Evolutionary conservation across 2,797 vertebrate genomes (phyloP).

Genomic region (Oreonectes daqikongensis): DNA sequence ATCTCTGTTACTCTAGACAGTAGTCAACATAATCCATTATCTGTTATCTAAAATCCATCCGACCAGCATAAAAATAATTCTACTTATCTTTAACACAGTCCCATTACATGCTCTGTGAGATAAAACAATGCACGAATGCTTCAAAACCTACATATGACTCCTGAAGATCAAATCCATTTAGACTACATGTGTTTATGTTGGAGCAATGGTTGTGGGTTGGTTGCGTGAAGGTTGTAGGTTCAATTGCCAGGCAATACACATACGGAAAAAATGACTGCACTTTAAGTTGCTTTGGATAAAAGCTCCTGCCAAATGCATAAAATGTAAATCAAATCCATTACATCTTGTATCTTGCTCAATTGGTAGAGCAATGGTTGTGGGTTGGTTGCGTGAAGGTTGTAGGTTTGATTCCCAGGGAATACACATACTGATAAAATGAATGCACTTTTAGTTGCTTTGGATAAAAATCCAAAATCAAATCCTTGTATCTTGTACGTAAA

Average conservation of each 20-base stretch:
- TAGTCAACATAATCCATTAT: conserved; percentile 12
- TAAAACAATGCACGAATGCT: not conserved
- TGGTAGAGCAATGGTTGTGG: too few species aligned
- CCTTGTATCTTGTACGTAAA: not conserved
- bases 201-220: too few species aligned
- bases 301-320: not conserved
- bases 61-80: conserved; percentile 20
- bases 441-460: too few species aligned
- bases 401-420: too few species aligned
- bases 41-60: conserved; percentile 35
- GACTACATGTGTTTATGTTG: not conserved
- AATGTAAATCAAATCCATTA: not conserved
- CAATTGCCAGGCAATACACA: too few species aligned
- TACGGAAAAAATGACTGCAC: too few species aligned
- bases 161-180: not conserved
- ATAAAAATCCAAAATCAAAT: too few species aligned
- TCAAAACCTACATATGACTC: not conserved
- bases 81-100: conserved; percentile 28
- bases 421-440: too few species aligned
- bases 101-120: conserved; percentile 20
- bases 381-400: too few species aligned
- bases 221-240: too few species aligned
- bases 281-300: too few species aligned
- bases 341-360: not conserved
- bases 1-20: conserved; percentile 18